Evolutionary conservation across 2,888 invertebrate species (phyloP).

Genomic region (Euzetes globulus): DNA sequence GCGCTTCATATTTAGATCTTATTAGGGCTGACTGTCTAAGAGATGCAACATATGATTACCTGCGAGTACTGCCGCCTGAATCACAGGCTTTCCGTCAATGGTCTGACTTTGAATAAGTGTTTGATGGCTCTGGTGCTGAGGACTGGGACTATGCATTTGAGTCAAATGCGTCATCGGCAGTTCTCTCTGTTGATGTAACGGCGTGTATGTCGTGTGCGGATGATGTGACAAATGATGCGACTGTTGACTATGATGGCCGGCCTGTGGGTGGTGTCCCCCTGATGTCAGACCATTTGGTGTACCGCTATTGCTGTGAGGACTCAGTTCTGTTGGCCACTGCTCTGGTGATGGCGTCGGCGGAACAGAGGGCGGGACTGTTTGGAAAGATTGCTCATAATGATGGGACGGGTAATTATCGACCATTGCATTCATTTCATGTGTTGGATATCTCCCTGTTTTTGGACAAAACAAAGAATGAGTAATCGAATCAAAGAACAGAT

Average conservation of each 20-base stretch:
- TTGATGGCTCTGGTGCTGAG: constrained; percentile 30
- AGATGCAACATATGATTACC: constrained; percentile 45
- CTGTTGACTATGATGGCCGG: constrained; percentile 40
- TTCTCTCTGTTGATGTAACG: constrained; percentile 38
- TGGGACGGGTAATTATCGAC: constrained; percentile 40
- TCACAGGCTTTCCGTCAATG: constrained; percentile 54
- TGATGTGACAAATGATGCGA: constrained; percentile 41
- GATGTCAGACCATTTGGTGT: constrained; percentile 28
- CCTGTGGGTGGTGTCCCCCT: constrained; percentile 10
- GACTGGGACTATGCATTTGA: constrained; percentile 21
- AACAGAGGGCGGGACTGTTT: constrained; percentile 63
- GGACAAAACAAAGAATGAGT: not conserved
- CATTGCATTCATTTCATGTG: constrained; percentile 43
- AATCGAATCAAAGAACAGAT: no score
- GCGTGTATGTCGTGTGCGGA: constrained; percentile 28
- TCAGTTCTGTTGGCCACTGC: constrained; percentile 41
- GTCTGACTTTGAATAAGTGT: constrained; percentile 33
- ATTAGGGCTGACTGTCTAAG: not conserved
- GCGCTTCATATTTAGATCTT: not conserved
- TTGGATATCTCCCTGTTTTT: constrained; percentile 41
- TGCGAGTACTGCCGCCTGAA: constrained; percentile 57
- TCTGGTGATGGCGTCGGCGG: constrained; percentile 44
- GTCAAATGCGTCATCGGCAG: constrained; percentile 33
- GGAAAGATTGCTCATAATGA: constrained; percentile 54
- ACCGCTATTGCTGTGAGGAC: constrained; percentile 37